Percentiles rank a stretch among this genome's conserved stretches.
These are phyloP conservation scores for Muraenolepis orangiensis DNA, from an alignment of 2,797 vertebrate genomes.

Conservation along the genomic window DNA sequence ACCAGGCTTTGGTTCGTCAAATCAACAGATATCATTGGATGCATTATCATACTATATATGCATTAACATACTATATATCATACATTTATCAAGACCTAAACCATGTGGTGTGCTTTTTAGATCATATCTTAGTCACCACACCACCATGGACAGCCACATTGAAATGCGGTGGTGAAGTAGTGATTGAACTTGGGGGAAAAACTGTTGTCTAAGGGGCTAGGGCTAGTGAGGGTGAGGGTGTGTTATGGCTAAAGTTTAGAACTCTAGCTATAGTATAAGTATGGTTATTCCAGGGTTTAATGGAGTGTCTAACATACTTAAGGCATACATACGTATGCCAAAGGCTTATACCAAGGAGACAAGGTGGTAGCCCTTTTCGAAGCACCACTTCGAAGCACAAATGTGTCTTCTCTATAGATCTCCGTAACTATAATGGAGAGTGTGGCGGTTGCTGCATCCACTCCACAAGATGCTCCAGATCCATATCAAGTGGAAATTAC, in stretches of 20 bases:
- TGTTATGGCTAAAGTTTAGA: not conserved
- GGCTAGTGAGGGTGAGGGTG: not conserved
- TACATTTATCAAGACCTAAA: not conserved
- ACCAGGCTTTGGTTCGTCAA: not conserved
- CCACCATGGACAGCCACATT: not conserved
- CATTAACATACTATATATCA: too few species aligned
- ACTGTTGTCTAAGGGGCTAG: not conserved
- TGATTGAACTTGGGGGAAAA: not conserved
- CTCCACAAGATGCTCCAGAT: not conserved
- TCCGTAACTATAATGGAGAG: not conserved
- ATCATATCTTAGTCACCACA: not conserved
- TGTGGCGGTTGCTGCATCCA: not conserved
- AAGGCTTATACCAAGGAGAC: not conserved
- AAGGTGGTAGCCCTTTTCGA: not conserved
- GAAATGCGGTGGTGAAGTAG: not conserved
- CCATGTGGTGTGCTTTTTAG: slow-evolving; percentile 2
- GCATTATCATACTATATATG: too few species aligned
- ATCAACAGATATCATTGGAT: not conserved
- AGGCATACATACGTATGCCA: not conserved
- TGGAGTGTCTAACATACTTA: not conserved
- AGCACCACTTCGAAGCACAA: not conserved
- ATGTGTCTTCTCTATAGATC: not conserved
- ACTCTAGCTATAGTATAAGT: not conserved
- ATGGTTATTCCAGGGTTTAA: too few species aligned
- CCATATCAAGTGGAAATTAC: slow-evolving; percentile 1